Evolutionary conservation across 2,888 invertebrate genomes (phyloP).

Genomic region (Argyresthia albistria): DNA sequence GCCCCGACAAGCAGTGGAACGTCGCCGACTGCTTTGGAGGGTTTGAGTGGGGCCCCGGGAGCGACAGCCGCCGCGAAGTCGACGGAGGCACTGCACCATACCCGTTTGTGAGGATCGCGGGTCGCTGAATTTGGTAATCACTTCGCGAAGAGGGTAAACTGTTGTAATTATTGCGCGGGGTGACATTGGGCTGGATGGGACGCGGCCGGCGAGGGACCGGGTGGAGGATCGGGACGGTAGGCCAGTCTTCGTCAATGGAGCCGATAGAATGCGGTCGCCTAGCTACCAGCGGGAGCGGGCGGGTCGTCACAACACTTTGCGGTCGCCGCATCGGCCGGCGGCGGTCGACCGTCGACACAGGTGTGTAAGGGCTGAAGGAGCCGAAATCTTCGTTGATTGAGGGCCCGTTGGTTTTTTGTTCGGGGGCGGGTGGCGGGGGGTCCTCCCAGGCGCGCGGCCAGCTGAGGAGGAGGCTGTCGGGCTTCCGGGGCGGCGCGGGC

Average conservation of each 20-base stretch:
- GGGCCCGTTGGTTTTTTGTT: slow-evolving; percentile 21
- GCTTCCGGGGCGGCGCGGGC: slow-evolving; percentile 68
- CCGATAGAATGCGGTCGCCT: slow-evolving; percentile 77
- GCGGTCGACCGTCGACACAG: slow-evolving; percentile 46
- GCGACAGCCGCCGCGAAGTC: slow-evolving; percentile 64
- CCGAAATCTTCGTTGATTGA: slow-evolving; percentile 46
- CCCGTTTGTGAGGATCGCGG: slow-evolving; percentile 64
- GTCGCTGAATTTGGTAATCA: slow-evolving; percentile 74
- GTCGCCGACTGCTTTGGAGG: slow-evolving; percentile 75
- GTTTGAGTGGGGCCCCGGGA: slow-evolving; percentile 64
- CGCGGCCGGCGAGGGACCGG: slow-evolving; percentile 69
- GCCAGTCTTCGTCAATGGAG: slow-evolving; percentile 54
- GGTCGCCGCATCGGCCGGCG: slow-evolving; percentile 52
- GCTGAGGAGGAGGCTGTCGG: slow-evolving; percentile 48
- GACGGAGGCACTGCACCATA: slow-evolving; percentile 64
- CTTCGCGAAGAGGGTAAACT: slow-evolving; percentile 74
- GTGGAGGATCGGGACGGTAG: slow-evolving; percentile 60
- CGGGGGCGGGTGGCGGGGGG: slow-evolving; percentile 66
- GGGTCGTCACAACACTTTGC: slow-evolving; percentile 66
- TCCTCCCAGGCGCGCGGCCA: slow-evolving; percentile 56
- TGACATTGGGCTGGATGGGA: slow-evolving; percentile 35
- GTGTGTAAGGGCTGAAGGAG: slow-evolving; percentile 70
- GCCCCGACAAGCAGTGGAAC: slow-evolving; percentile 68
- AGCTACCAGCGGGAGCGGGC: slow-evolving; percentile 39
- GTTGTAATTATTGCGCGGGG: slow-evolving; percentile 61